Percentiles rank a stretch among this genome's conserved stretches.
Conservation (phyloP, 1,140 invertebrate species). For the Bombus sibiricus region DNA sequence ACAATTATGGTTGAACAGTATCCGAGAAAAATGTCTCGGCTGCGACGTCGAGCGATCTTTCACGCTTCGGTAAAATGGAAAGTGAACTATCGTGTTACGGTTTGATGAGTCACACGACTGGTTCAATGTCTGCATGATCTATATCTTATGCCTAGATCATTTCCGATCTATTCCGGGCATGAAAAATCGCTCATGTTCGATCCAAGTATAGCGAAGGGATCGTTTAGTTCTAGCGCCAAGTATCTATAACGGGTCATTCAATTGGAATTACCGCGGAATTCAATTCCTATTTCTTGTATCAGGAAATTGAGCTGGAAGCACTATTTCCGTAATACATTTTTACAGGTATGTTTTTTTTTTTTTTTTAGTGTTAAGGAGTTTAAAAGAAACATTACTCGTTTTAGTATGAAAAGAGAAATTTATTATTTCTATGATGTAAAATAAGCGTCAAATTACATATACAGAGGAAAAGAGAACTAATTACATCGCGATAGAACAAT, state of each 20-base stretch:
- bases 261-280: neutral
- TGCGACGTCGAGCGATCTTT: neutral
- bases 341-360: too few species aligned
- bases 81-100: slow-evolving; percentile 19
- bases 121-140: neutral
- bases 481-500: slow-evolving; percentile 7
- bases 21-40: neutral
- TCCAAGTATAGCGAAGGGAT: too few species aligned
- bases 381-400: neutral
- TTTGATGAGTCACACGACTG: slow-evolving; percentile 25
- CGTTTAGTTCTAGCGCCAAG: too few species aligned
- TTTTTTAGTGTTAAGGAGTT: too few species aligned
- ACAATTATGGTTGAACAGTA: neutral
- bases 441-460: slow-evolving; percentile 38
- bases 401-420: slow-evolving; percentile 55
- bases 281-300: neutral
- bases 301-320: neutral
- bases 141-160: neutral
- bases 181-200: neutral
- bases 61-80: slow-evolving; percentile 24
- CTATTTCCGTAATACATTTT: neutral
- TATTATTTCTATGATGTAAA: slow-evolving; percentile 58
- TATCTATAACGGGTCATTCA: neutral
- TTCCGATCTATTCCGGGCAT: neutral
- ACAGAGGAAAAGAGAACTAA: slow-evolving; percentile 29